Evolutionary conservation across 2,888 invertebrate genomes (phyloP).

Genomic region (Gymnoscelis rufifasciata): DNA sequence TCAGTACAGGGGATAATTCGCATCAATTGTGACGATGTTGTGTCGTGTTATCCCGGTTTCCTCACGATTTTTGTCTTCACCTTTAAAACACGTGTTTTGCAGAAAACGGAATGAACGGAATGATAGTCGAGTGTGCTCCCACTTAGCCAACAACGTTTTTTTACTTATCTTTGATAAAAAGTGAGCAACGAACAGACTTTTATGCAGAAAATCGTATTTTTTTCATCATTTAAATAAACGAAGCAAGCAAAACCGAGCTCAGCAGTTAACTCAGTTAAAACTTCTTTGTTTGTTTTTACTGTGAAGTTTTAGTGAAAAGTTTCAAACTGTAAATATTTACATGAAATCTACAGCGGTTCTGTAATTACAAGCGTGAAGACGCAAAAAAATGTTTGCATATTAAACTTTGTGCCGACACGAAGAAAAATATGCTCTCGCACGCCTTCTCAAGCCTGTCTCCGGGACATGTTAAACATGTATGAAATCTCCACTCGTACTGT

Average conservation of each 20-base stretch:
- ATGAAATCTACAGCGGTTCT: slow-evolving; percentile 5
- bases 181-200: not conserved
- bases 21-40: too few species aligned
- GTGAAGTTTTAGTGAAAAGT: slow-evolving; percentile 13
- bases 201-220: not conserved
- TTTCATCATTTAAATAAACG: slow-evolving; percentile 14
- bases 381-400: not conserved
- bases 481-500: too few species aligned
- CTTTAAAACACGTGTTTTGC: too few species aligned
- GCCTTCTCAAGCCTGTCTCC: not conserved
- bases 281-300: slow-evolving; percentile 16
- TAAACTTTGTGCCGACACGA: not conserved
- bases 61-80: too few species aligned
- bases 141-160: too few species aligned
- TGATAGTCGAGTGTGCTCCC: too few species aligned
- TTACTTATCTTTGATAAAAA: not conserved
- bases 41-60: too few species aligned
- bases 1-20: too few species aligned
- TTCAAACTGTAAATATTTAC: slow-evolving; percentile 18
- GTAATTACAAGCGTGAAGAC: slow-evolving; percentile 9
- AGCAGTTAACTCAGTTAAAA: slow-evolving; percentile 21
- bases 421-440: slow-evolving; percentile 3
- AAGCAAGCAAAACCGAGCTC: slow-evolving; percentile 13
- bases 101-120: too few species aligned
- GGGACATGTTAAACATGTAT: too few species aligned